Evolutionary conservation across 1,140 invertebrate genomes (phyloP).

Genomic region (Patella vulgata): DNA sequence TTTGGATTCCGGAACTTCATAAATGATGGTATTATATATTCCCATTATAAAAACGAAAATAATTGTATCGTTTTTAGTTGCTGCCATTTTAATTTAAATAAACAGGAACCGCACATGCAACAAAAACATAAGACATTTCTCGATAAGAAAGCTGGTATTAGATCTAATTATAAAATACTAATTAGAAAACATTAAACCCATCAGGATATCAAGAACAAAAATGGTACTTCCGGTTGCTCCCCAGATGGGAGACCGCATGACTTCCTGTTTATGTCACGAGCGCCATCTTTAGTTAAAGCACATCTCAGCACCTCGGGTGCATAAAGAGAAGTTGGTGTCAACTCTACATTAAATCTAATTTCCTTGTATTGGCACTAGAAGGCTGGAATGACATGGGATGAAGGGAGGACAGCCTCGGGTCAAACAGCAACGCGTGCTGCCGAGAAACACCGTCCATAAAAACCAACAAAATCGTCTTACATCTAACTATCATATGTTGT

Average conservation of each 20-base stretch:
- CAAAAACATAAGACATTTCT: too few relatives aligned
- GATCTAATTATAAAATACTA: too few relatives aligned
- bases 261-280: constrained; percentile 29
- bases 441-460: constrained; percentile 1
- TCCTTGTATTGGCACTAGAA: constrained; percentile 11
- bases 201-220: constrained; percentile 25
- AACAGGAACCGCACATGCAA: too few relatives aligned
- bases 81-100: too few relatives aligned
- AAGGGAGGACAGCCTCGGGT: constrained; percentile 8
- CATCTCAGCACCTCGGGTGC: background rate
- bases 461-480: background rate
- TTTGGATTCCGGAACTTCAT: too few relatives aligned
- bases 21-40: too few relatives aligned
- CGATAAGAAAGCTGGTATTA: too few relatives aligned
- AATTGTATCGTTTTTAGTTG: too few relatives aligned
- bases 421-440: background rate
- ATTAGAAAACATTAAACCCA: too few relatives aligned
- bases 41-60: too few relatives aligned
- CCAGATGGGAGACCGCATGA: constrained; percentile 19
- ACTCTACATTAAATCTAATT: constrained; percentile 12
- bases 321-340: background rate
- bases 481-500: background rate
- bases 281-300: background rate
- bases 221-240: constrained; percentile 24
- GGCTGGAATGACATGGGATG: background rate